Evolutionary conservation across 1,140 invertebrate genomes (phyloP), one percentile per base, ranked within the genome.

Genomic region (Wasmannia auropunctata): DNA sequence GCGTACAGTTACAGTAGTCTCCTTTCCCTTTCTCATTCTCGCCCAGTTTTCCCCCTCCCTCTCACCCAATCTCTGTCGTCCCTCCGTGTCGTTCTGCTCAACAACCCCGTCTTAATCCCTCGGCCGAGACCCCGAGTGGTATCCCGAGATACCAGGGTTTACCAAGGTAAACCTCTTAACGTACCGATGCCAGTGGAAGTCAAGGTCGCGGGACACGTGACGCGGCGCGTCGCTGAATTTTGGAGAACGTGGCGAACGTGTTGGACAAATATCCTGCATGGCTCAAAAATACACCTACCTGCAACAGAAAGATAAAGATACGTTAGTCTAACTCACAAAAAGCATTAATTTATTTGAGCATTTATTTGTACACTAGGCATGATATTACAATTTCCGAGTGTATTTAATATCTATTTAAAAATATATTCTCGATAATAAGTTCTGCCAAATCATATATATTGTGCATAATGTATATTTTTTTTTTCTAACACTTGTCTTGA

Each of bases 81-180:
- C 69, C 79, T 49, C 87, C 31, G 49, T 88, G 76, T 70, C 86
- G 81, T 79, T 75, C 51, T 79, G 81, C 8, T 51, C 88, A 81
- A 81, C 81, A 88, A 88, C 87, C 87, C 86, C 43, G 83, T 88
- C 88, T 90, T 88, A 86, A 90, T 90, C 86, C 86, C 72, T 79
- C 83, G 70, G 77, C 83, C 89, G 56, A 88, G 86, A 86, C 80
- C 74, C 69, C 76, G 89, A 88, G 63, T 90, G 86, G 79, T 90
- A 91, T 90, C 56, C 77, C 87, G 84, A 90, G 89, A 88, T 90
- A 90, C 56, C 84, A 16, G 28, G 84, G 89, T 90, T 88, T 86
- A 85, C 74, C 84, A 80, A 88, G 77, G 87, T 91, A 91, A 90
- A 90, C 84, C 83, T 88, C 89, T 90, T 91, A 90, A 79, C 86